Percentiles rank a stretch among this genome's conserved stretches.
phyloP scores from a whole-genome alignment of 2,797 vertebrate genomes.

The Argentina silus region DNA sequence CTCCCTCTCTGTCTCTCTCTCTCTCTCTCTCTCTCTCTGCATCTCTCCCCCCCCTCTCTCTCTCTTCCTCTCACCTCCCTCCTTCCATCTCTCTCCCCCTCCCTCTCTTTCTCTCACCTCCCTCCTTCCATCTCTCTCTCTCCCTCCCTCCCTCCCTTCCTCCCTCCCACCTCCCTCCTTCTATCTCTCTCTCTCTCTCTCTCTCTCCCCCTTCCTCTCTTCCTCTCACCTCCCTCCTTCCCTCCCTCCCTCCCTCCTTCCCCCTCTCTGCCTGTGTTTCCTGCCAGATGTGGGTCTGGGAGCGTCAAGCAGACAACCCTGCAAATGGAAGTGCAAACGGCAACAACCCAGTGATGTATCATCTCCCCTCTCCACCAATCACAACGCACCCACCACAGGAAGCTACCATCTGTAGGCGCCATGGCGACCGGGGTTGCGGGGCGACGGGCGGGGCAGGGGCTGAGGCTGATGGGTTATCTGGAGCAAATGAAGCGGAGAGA shows the following conservation, averaged over 20 bases:
- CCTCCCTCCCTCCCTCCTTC: background rate
- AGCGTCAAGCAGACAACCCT: constrained; percentile 75
- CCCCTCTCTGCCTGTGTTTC: constrained; percentile 66
- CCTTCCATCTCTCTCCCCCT: background rate
- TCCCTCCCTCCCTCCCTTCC: constrained; percentile 44
- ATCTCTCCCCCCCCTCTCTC: constrained; percentile 20
- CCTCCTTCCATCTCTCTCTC: constrained; percentile 40
- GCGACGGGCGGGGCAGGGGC: constrained; percentile 26
- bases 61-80: no score
- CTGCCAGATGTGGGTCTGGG: constrained; percentile 76
- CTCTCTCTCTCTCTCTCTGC: background rate
- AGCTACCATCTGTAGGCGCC: constrained; percentile 72
- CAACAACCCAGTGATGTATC: constrained; percentile 67
- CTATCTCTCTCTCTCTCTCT: constrained; percentile 47
- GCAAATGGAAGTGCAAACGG: constrained; percentile 76
- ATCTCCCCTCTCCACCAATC: constrained; percentile 75
- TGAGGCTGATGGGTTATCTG: constrained; percentile 67
- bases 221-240: constrained; percentile 15
- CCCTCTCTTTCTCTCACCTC: no score
- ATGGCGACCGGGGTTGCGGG: constrained; percentile 59
- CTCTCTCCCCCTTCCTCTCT: constrained; percentile 40
- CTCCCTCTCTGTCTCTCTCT: constrained; percentile 46
- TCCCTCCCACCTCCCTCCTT: constrained; percentile 35
- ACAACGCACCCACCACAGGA: constrained; percentile 67
- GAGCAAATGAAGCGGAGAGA: constrained; percentile 52